Conservation (phyloP, 2,113 vertebrate species). For the Ranitomeya variabilis region DNA sequence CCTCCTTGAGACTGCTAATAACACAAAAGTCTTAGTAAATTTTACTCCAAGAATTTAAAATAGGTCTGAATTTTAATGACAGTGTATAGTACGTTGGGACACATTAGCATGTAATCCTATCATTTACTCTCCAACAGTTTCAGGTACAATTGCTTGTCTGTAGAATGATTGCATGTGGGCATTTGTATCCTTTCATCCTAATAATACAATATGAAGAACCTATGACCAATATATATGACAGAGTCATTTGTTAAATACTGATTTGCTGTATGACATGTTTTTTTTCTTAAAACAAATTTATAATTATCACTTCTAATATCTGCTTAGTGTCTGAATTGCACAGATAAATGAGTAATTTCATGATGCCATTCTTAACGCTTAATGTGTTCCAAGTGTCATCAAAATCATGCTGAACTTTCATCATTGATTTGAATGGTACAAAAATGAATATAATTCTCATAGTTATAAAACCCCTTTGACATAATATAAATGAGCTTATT, state of each 20-base stretch:
- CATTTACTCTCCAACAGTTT: too few relatives aligned
- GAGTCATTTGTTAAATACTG: background rate
- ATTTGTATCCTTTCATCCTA: background rate
- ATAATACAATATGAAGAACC: background rate
- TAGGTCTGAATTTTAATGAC: too few relatives aligned
- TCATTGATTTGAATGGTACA: conserved; percentile 60
- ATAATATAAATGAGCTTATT: conserved; percentile 60
- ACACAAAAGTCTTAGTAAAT: too few relatives aligned
- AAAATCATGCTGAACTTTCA: conserved; percentile 57
- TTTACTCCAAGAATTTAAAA: too few relatives aligned
- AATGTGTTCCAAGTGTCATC: conserved; percentile 48
- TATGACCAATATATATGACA: background rate
- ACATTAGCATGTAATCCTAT: too few relatives aligned
- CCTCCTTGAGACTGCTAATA: too few relatives aligned
- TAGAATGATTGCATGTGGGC: background rate
- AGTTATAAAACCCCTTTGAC: conserved; percentile 56
- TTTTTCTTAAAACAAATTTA: conserved; percentile 2
- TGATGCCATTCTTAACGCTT: conserved; percentile 59
- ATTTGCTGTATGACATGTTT: conserved; percentile 7
- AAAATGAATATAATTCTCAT: conserved; percentile 60
- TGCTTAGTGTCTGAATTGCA: conserved; percentile 36
- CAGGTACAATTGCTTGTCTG: too few relatives aligned
- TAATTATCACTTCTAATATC: conserved; percentile 27
- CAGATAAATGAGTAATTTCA: conserved; percentile 50
- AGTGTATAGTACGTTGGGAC: too few relatives aligned